phyloP scores from a whole-genome alignment of 2,888 invertebrate genomes.

The Protophormia terraenovae region DNA sequence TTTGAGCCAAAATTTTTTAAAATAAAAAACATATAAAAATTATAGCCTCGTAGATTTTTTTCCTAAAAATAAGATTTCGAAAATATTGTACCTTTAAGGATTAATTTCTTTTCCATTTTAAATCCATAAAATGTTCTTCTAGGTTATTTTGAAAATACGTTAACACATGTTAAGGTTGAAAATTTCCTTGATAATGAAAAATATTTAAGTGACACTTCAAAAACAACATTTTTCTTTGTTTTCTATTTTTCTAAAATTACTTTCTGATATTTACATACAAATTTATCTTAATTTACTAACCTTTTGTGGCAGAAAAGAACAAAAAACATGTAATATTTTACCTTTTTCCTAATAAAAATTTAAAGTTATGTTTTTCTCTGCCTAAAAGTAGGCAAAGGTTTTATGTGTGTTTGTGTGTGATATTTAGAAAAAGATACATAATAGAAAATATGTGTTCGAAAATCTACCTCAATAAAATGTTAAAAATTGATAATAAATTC shows the following conservation, averaged over 20 bases:
- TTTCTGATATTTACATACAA: not conserved
- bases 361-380: not conserved
- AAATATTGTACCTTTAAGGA: too few relatives aligned
- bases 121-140: too few relatives aligned
- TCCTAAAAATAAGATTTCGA: too few relatives aligned
- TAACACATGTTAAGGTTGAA: too few relatives aligned
- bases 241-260: not conserved
- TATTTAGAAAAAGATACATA: not conserved
- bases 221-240: not conserved
- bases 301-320: not conserved
- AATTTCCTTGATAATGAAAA: not conserved
- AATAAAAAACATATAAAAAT: too few relatives aligned
- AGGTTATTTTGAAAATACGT: too few relatives aligned
- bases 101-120: too few relatives aligned
- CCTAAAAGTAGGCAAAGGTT: constrained; percentile 1
- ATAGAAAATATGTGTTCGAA: not conserved
- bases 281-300: not conserved
- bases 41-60: too few relatives aligned
- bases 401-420: not conserved
- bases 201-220: constrained; percentile 25
- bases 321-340: constrained; percentile 3
- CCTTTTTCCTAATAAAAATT: not conserved
- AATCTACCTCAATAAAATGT: too few relatives aligned
- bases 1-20: too few relatives aligned
- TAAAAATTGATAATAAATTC: not conserved